Conservation (phyloP, 1,140 invertebrate genomes). For the Aphis craccivora region DNA sequence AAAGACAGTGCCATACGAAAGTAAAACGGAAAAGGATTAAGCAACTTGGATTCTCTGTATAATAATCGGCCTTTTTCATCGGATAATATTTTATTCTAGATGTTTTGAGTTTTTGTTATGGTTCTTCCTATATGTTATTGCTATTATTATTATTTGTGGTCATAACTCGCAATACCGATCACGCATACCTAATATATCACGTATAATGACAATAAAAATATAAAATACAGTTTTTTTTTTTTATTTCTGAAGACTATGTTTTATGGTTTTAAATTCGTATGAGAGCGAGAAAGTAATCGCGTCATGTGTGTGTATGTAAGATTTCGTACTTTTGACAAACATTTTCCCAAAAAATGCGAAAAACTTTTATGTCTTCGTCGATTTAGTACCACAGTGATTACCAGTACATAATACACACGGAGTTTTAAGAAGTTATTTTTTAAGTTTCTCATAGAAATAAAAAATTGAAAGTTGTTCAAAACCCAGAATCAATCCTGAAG, state of each 20-base stretch:
- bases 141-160: neutral
- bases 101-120: neutral
- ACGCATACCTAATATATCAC: slow-evolving; percentile 8
- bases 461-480: neutral
- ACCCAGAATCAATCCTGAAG: neutral
- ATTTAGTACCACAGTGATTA: neutral
- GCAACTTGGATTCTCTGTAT: neutral
- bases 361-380: neutral
- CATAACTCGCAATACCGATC: neutral
- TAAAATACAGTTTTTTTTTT: neutral
- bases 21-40: neutral
- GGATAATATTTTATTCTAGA: neutral
- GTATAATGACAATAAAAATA: slow-evolving; percentile 12
- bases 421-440: neutral
- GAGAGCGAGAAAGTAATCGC: neutral
- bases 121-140: neutral
- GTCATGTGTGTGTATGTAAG: neutral
- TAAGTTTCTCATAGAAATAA: neutral
- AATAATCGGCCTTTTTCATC: neutral
- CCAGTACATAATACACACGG: neutral
- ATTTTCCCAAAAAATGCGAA: neutral
- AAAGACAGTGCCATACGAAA: neutral
- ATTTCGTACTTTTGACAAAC: neutral
- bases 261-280: neutral
- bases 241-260: neutral